Evolutionary conservation across 1,140 invertebrate species (phyloP), one percentile per base, ranked within the genome.

Genomic region (Brachionus manjavacas): DNA sequence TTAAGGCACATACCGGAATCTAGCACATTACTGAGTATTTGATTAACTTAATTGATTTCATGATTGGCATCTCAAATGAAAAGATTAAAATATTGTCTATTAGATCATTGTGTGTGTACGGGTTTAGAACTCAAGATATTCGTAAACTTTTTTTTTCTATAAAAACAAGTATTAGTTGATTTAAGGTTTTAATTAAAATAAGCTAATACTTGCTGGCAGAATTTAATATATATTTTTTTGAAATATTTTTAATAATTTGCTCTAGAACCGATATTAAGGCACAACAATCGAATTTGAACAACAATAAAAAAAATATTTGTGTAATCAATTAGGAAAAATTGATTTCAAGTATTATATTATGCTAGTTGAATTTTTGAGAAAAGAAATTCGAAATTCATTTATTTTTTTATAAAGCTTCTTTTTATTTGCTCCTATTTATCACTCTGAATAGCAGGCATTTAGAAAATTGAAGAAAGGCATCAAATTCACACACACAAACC

Each of bases 121-220:
- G 20, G 31, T 41, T 39, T 20, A 72, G 12, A 72, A 72, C 9
- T 16, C 7, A 9, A 72, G 12, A 41, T 41, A 72, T 41, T 43
- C 68, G 31, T 41, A 16, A 72, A 72, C 68, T 72, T 72, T 39
- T 72, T 35, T 23, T 60, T 60, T 60, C 25, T 60, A 60, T 60
- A 4, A 60, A 60, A 60, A 60, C 52, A 60, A 60, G 52, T 60
- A 14, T 46, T 46, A 46, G 2, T 46, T 46, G 6, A 46, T 60
- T 60, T 68, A 72, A 72, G 68, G 31, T 39, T 39, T 43, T 72
- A 72, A 72, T 72, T 72, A 72, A 72, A 72, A 72, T 41, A 72
- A 41, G 14, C 7, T 11, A 20, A 39, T 16, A 41, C 28, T 39
- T 35, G 35, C 12, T 39, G 35, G 16, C 25, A 31, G 16, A 41